A percentile compares a stretch with the other conserved stretches of the same genome.
phyloP scores from a whole-genome alignment of 2,113 vertebrate genomes.

The Heterocephalus glaber region DNA sequence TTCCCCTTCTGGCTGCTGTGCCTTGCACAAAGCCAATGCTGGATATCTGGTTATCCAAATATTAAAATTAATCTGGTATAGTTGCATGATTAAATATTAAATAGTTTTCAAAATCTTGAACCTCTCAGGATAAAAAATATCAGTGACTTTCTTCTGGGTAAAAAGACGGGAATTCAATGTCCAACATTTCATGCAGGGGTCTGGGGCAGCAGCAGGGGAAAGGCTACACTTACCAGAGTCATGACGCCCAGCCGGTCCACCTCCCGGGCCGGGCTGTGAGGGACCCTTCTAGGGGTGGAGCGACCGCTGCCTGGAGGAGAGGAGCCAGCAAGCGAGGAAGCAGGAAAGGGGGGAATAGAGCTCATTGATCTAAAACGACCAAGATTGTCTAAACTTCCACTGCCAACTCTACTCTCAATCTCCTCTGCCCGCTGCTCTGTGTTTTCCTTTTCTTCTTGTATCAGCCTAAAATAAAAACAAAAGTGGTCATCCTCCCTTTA shows the following conservation, averaged over 20 bases:
- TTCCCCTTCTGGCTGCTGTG: not conserved
- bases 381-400: constrained; percentile 89
- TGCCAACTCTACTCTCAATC: constrained; percentile 94
- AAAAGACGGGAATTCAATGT: no score
- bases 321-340: constrained; percentile 88
- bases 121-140: not conserved
- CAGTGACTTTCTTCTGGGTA: not conserved
- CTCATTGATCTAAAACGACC: constrained; percentile 92
- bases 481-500: not conserved
- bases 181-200: no score
- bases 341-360: constrained; percentile 87
- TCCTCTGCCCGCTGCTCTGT: constrained; percentile 95
- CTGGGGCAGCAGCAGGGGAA: accelerated
- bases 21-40: not conserved
- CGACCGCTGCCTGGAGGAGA: constrained; percentile 94
- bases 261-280: constrained; percentile 94
- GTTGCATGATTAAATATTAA: not conserved
- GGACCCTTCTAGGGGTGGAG: constrained; percentile 91
- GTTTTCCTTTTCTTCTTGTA: constrained; percentile 98
- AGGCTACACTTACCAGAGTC: constrained; percentile 90
- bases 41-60: not conserved
- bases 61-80: not conserved
- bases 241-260: constrained; percentile 95
- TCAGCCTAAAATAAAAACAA: constrained; percentile 87
- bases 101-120: not conserved